Conservation (phyloP, 2,888 invertebrate species). For the Chrysomela aeneicollis region DNA sequence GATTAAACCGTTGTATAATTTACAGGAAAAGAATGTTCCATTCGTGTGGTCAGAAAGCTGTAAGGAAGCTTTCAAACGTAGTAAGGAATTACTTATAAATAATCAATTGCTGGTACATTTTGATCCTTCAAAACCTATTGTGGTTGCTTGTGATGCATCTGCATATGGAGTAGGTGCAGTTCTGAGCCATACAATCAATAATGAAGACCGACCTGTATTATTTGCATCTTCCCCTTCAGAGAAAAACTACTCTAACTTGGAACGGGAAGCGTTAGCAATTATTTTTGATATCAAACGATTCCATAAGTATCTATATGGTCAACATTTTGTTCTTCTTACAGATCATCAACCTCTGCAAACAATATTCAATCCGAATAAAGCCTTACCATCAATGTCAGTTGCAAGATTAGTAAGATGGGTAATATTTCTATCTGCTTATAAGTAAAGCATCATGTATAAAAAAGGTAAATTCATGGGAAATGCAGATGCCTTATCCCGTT, state of each 20-base stretch:
- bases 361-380: constrained; percentile 12
- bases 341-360: constrained; percentile 14
- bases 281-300: constrained; percentile 51
- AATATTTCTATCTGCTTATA: constrained; percentile 14
- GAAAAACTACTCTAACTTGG: constrained; percentile 50
- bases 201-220: constrained; percentile 36
- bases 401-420: constrained; percentile 10
- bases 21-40: constrained; percentile 9
- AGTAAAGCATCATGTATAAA: constrained; percentile 3
- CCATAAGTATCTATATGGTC: constrained; percentile 48
- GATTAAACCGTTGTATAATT: constrained; percentile 9
- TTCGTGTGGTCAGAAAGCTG: constrained; percentile 2
- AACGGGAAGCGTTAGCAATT: constrained; percentile 53
- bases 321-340: constrained; percentile 8
- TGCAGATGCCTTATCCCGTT: constrained; percentile 26
- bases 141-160: constrained; percentile 39
- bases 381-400: constrained; percentile 13
- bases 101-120: constrained; percentile 35
- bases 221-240: constrained; percentile 46
- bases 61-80: constrained; percentile 31
- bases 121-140: constrained; percentile 39
- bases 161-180: constrained; percentile 42
- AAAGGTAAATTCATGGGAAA: constrained; percentile 13
- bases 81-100: constrained; percentile 37
- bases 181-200: constrained; percentile 39